Percentiles rank a stretch among this genome's conserved stretches.
These are phyloP conservation scores for Odocoileus virginianus DNA, from an alignment of 2,113 vertebrate genomes.

Conservation along the genomic window DNA sequence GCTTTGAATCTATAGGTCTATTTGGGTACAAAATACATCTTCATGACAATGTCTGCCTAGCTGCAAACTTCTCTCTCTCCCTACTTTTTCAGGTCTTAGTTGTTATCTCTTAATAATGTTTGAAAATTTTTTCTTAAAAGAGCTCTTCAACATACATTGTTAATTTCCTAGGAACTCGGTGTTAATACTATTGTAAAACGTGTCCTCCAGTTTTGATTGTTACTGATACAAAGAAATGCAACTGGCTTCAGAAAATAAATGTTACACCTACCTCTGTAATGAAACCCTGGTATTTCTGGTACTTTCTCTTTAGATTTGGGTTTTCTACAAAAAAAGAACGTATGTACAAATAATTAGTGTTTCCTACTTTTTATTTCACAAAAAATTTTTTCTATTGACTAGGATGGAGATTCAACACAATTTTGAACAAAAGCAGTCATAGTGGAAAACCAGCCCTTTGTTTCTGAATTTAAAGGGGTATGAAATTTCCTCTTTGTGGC, in stretches of 20 bases:
- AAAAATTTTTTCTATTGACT: not conserved
- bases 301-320: not conserved
- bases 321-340: not conserved
- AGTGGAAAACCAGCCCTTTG: not conserved
- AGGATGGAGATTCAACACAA: not conserved
- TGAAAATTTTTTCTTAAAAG: not conserved
- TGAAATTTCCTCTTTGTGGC: not conserved
- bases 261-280: not conserved
- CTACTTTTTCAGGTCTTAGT: not conserved
- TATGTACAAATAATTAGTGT: not conserved
- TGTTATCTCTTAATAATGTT: not conserved
- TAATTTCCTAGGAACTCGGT: not conserved
- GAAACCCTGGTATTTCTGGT: not conserved
- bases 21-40: not conserved
- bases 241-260: not conserved
- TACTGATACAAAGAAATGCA: not conserved
- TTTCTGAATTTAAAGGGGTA: not conserved
- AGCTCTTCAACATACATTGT: not conserved
- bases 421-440: not conserved
- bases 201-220: not conserved
- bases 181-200: not conserved
- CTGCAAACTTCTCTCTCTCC: not conserved
- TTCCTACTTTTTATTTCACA: not conserved
- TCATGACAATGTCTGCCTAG: not conserved
- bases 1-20: not conserved